These are phyloP conservation scores for Myripristis murdjan DNA, from an alignment of 2,797 vertebrate genomes.

Conservation along the genomic window DNA sequence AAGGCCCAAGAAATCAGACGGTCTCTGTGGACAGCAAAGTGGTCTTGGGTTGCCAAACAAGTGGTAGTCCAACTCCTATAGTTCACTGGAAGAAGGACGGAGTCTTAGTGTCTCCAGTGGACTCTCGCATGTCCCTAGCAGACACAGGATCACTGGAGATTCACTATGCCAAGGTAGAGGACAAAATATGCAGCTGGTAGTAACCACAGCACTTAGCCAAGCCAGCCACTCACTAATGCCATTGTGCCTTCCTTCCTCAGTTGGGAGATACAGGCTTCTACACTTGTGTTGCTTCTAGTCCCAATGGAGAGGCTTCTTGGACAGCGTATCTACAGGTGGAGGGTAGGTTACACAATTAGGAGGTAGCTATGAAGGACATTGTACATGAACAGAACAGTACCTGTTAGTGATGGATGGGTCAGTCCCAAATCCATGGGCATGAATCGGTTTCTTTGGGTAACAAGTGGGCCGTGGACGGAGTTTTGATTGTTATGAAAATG, in stretches of 20 bases:
- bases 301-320: conserved; percentile 95
- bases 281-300: conserved; percentile 93
- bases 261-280: conserved; percentile 95
- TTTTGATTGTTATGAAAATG: too few relatives aligned
- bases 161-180: conserved; percentile 91
- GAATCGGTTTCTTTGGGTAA: too few relatives aligned
- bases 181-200: not conserved
- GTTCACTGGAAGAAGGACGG: conserved; percentile 95
- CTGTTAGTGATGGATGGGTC: too few relatives aligned
- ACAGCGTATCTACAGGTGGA: conserved; percentile 94
- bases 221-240: not conserved
- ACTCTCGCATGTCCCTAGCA: conserved; percentile 91
- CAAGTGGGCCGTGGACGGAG: too few relatives aligned
- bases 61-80: conserved; percentile 87
- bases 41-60: conserved; percentile 88
- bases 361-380: not conserved
- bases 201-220: not conserved
- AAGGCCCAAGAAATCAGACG: conserved; percentile 95
- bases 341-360: conserved; percentile 83
- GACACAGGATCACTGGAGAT: conserved; percentile 92
- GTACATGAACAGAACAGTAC: not conserved
- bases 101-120: conserved; percentile 87
- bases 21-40: conserved; percentile 93
- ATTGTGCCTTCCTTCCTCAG: conserved; percentile 74
- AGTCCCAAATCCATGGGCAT: too few relatives aligned